These are phyloP conservation scores for Chaetodon auriga DNA, from an alignment of 2,113 vertebrate genomes.

Conservation along the genomic window DNA sequence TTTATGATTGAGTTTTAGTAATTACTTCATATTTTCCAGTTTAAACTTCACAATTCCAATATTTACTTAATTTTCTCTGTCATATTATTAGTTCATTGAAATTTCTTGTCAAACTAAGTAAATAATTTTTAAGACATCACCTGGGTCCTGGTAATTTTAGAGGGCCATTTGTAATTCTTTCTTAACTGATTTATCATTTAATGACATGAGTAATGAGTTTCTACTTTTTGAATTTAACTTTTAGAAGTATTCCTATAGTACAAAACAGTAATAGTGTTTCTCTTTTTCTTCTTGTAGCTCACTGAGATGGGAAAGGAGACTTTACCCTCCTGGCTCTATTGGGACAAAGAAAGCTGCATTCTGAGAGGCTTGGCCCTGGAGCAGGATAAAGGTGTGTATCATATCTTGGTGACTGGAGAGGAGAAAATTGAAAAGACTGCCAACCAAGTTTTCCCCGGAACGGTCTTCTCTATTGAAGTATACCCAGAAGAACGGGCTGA, in stretches of 20 bases:
- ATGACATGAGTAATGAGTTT: not conserved
- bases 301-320: conserved; percentile 90
- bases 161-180: conserved; percentile 4
- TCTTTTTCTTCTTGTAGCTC: conserved; percentile 82
- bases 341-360: conserved; percentile 87
- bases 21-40: not conserved
- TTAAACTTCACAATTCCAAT: not conserved
- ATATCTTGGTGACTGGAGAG: conserved; percentile 88
- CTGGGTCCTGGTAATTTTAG: conserved; percentile 3
- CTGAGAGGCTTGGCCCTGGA: conserved; percentile 94
- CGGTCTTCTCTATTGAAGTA: conserved; percentile 95
- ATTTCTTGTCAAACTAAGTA: not conserved
- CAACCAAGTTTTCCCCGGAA: conserved; percentile 83
- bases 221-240: not conserved
- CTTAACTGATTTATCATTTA: not conserved
- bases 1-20: not conserved
- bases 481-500: conserved; percentile 93
- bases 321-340: conserved; percentile 93
- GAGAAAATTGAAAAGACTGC: conserved; percentile 85
- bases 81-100: not conserved
- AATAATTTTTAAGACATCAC: not conserved
- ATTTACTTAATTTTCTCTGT: not conserved
- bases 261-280: conserved; percentile 37
- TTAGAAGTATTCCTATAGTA: conserved; percentile 7
- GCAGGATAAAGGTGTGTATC: conserved; percentile 93